Evolutionary conservation across 2,888 invertebrate genomes (phyloP), one percentile per base, ranked within the genome.

Genomic region (Nemoura dubitans): DNA sequence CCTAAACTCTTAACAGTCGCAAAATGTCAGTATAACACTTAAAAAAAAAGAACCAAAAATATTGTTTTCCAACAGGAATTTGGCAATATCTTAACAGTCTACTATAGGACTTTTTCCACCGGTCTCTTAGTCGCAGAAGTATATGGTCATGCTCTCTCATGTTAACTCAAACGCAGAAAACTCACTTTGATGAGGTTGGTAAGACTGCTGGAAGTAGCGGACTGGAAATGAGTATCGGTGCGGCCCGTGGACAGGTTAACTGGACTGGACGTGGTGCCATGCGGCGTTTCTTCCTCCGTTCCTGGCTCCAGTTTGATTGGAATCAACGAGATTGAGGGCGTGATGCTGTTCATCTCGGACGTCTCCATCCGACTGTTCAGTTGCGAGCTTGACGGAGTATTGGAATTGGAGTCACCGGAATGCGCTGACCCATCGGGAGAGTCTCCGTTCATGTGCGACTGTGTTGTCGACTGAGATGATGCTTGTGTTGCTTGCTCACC

Each of bases 311-410:
- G 96, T 92, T 97, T 97, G 89, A 97, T 97, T 87, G 97, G 97
- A 92, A 97, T 97, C 86, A 97, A 92, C 77, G 96, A 96, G 90
- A 97, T 97, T 88, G 96, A 97, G 28, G 97, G 97, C 89, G 96
- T 96, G 90, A 97, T 96, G 89, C 93, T 92, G 81, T 89, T 93
- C 93, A 80, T 90, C 89, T 87, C 91, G 90, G 77, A 91, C 88
- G 90, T 92, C 89, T 85, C 88, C 87, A 76, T 88, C 92, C 89
- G 91, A 89, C 89, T 36, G 43, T 90, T 91, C 10, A 91, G 90
- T 88, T 91, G 91, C 30, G 80, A 14, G 7, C 95, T 95, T 90
- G 95, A 94, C 82, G 96, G 95, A 85, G 95, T 94, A 89, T 95
- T 95, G 81, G 94, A 94, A 86, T 96, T 96, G 42, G 96, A 96